Conservation (phyloP, 2,113 vertebrate genomes). For the Formicarius rufipectus region DNA sequence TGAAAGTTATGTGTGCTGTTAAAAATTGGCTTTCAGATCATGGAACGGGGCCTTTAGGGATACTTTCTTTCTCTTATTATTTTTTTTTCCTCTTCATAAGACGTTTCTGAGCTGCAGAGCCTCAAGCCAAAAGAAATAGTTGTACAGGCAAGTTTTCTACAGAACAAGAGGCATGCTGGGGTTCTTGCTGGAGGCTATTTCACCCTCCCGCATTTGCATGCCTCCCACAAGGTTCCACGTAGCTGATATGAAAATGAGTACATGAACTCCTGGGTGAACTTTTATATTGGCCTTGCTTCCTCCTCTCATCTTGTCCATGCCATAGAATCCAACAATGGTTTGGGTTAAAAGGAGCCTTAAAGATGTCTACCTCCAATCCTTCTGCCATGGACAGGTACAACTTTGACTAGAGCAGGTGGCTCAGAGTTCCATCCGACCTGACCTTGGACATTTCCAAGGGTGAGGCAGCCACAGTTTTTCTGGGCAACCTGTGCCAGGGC, state of each 20-base stretch:
- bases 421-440: neutral
- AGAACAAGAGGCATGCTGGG: neutral
- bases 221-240: neutral
- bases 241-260: neutral
- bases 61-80: neutral
- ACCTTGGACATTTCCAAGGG: fast-evolving
- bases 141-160: constrained; percentile 42
- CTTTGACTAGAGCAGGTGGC: fast-evolving
- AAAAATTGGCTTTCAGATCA: constrained; percentile 67
- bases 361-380: neutral
- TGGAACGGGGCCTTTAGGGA: constrained; percentile 43
- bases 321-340: neutral
- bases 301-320: neutral
- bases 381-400: too few relatives aligned
- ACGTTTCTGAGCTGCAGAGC: constrained; percentile 26
- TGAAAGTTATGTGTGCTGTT: constrained; percentile 63
- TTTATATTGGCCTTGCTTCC: neutral
- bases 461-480: neutral
- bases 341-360: neutral
- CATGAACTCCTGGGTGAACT: constrained; percentile 28
- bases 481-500: neutral
- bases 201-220: neutral
- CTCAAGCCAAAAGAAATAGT: constrained; percentile 53
- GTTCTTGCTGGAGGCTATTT: neutral
- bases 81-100: neutral